Evolutionary conservation across 2,888 invertebrate genomes (phyloP).

Genomic region (Dasypolia templi): DNA sequence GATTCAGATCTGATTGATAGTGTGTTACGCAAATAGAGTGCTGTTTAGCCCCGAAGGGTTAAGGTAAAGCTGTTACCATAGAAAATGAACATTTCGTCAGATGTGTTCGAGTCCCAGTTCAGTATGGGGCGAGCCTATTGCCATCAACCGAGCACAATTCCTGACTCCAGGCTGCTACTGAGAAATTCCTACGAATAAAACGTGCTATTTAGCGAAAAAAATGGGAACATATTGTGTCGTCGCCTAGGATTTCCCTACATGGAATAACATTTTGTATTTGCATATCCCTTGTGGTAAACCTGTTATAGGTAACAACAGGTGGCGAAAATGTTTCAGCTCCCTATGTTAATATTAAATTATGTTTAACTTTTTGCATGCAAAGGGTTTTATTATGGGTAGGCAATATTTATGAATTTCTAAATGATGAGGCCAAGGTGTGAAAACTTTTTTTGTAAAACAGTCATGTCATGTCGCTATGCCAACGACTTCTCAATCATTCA

Average conservation of each 20-base stretch:
- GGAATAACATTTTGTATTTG: neutral
- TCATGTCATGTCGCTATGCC: neutral
- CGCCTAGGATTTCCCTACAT: neutral
- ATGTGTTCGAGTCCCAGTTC: no score
- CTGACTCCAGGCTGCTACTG: neutral
- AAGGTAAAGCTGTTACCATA: neutral
- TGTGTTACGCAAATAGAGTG: no score
- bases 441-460: neutral
- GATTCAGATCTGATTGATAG: no score
- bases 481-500: slow-evolving; percentile 1
- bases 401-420: neutral
- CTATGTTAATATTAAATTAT: neutral
- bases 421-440: neutral
- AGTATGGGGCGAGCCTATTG: neutral
- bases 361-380: neutral
- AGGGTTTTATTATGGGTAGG: neutral
- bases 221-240: neutral
- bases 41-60: neutral
- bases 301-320: neutral
- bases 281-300: slow-evolving; percentile 8
- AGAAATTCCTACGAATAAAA: neutral
- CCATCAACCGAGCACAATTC: neutral
- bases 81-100: no score
- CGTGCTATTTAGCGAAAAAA: neutral
- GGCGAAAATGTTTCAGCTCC: neutral